Base-by-base conservation (phyloP, 2,113 vertebrate genomes). In the Nibea coibor region DNA sequence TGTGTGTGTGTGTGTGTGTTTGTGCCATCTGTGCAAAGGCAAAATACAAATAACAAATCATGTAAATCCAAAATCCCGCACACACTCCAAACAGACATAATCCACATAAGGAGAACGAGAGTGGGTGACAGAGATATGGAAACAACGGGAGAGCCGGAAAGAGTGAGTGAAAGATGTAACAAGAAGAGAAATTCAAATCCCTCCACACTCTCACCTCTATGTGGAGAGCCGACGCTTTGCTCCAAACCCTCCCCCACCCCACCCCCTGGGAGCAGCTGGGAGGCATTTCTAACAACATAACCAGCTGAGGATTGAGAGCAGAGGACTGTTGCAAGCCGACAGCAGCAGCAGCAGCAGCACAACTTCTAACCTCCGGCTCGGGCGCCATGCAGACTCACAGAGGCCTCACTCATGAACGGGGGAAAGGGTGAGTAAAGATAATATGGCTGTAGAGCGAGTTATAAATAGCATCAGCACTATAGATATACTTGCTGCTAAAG, bases 281-380 rank as follows among this genome's bases (percentile, higher is more conserved):
- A 26, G 84, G 67, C 68, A 87, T 84, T 86, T 88, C 78, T 83
- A 88, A 88, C 84, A 88, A 83, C 78, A 66, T 57, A 35, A 75
- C 78, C 78, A 72, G 67, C 80, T 42, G 84, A 86, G 70, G 56
- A 80, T 58, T 59, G 69, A 85, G 78, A 84, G 75, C 57, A 68
- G 69, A 66, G 31, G 72, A 56, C 72, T 50, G 72, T 80, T 72
- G 24, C 57, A 70, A 1, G 48, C 66, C 31, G 73, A 62, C 76
- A 78, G 42, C 74, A 74, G 35, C 76, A 78, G 42, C 64, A 22
- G 65, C 78, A 39, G 35, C 35, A n/a, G 74, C 74, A 71, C 28
- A 53, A 75, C 48, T 48, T 53, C 72, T 81, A 59, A 89, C 87
- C 82, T 87, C 70, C 5, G 35, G 56, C 75, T 64, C 0, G 17